Conservation (phyloP, 2,888 invertebrate genomes). For the Zele albiditarsus region DNA sequence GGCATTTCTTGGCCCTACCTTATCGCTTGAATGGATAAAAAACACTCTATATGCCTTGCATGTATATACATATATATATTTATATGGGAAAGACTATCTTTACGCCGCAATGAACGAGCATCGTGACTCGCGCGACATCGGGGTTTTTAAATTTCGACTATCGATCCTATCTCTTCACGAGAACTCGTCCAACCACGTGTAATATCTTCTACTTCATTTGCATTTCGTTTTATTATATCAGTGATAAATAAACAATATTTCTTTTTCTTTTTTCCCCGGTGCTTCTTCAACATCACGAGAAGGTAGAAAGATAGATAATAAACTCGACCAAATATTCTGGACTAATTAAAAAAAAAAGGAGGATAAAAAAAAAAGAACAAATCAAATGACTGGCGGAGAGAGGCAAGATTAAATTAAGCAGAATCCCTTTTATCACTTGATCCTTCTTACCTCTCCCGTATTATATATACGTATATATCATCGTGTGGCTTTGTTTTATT, state of each 20-base stretch:
- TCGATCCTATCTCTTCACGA: conserved; percentile 41
- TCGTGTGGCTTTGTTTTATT: conserved; percentile 39
- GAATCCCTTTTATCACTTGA: conserved; percentile 36
- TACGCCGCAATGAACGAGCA: conserved; percentile 35
- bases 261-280: neutral
- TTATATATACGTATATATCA: conserved; percentile 21
- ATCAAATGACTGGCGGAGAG: conserved; percentile 22
- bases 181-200: conserved; percentile 23
- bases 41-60: neutral
- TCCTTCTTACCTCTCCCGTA: conserved; percentile 14
- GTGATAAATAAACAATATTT: conserved; percentile 5
- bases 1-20: conserved; percentile 45
- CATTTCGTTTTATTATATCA: conserved; percentile 15
- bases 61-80: conserved; percentile 26
- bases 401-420: conserved; percentile 33
- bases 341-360: conserved; percentile 11
- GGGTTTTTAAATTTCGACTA: conserved; percentile 41
- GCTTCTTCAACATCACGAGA: neutral
- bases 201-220: conserved; percentile 22
- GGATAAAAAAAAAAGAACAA: neutral
- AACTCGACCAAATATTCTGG: neutral
- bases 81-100: conserved; percentile 43
- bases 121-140: conserved; percentile 30
- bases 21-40: conserved; percentile 50
- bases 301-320: neutral